Evolutionary conservation across 2,113 vertebrate genomes (phyloP).

Genomic region (Gymnocephalus cernua): DNA sequence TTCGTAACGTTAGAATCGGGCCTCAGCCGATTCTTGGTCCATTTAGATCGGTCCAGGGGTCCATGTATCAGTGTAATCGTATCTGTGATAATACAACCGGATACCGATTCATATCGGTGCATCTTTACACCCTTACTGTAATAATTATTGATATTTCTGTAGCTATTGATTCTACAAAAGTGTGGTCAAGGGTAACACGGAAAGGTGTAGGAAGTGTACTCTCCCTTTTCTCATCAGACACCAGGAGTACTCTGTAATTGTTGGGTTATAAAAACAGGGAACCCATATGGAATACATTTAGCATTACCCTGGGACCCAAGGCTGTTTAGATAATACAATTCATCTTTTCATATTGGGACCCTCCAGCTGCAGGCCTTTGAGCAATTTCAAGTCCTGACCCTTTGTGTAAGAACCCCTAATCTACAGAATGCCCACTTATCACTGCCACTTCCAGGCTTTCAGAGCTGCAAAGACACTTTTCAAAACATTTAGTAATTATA

Average conservation of each 20-base stretch:
- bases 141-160: too few relatives aligned
- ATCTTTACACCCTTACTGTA: too few relatives aligned
- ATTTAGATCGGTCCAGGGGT: too few relatives aligned
- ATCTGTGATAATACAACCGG: too few relatives aligned
- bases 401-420: slow-evolving; percentile 48
- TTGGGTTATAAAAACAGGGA: background rate
- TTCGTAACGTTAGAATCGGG: too few relatives aligned
- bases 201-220: background rate
- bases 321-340: slow-evolving; percentile 34
- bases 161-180: background rate
- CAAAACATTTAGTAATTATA: slow-evolving; percentile 27
- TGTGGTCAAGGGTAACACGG: background rate
- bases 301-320: background rate
- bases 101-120: too few relatives aligned
- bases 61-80: too few relatives aligned
- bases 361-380: slow-evolving; percentile 38
- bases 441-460: slow-evolving; percentile 17
- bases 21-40: too few relatives aligned
- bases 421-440: slow-evolving; percentile 48
- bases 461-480: slow-evolving; percentile 16
- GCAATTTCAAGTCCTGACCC: slow-evolving; percentile 34
- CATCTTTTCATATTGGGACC: slow-evolving; percentile 13
- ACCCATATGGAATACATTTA: slow-evolving; percentile 47
- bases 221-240: background rate
- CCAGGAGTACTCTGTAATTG: background rate